Base-by-base conservation (phyloP, 2,113 vertebrate species). In the Lepisosteus oculatus region DNA sequence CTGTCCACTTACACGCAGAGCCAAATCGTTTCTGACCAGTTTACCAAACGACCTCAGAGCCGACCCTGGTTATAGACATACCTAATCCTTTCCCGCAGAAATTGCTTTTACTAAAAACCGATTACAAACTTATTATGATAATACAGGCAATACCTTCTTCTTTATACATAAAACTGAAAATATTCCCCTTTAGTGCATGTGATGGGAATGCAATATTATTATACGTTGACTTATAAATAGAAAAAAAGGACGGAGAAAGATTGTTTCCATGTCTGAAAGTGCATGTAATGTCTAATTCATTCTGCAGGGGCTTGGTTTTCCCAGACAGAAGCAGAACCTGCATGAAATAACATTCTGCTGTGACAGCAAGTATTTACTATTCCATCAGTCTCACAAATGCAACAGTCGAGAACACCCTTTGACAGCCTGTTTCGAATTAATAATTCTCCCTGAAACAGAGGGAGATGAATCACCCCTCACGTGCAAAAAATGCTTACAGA, bases 311-410 rank as follows among this genome's bases (percentile, higher is more conserved):
- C 5, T 51, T 51, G 47, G 9, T 5, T 9, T 29, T 54, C 57
- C 43, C 73, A 68, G 47, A 80, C 61, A 67, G 73, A 77, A 61
- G 51, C 71, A 83, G 74, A 77, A 81, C 79, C 76, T 55, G 83
- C 78, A 91, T 89, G 89, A 86, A 87, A 88, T 91, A 92, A 89
- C 80, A 83, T 90, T 91, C 86, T 90, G 78, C 83, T 59, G 57
- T 42, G 78, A 83, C 84, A 84, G 79, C 76, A 81, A 87, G 86
- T 78, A 57, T 77, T 29, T 55, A 72, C 15, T 69, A 78, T 72
- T 79, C 88, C 84, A 72, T 91, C 90, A 92, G 91, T 90, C 83
- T 84, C 72, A 73, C 74, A 2, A 74, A 77, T 43, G 83, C 77
- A 89, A 87, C 77, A 81, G 71, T 86, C 87, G 86, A 88, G 77